A percentile compares a stretch with the other conserved stretches of the same genome.
Evolutionary conservation across 1,140 invertebrate genomes (phyloP).

Genomic region (Musca domestica): DNA sequence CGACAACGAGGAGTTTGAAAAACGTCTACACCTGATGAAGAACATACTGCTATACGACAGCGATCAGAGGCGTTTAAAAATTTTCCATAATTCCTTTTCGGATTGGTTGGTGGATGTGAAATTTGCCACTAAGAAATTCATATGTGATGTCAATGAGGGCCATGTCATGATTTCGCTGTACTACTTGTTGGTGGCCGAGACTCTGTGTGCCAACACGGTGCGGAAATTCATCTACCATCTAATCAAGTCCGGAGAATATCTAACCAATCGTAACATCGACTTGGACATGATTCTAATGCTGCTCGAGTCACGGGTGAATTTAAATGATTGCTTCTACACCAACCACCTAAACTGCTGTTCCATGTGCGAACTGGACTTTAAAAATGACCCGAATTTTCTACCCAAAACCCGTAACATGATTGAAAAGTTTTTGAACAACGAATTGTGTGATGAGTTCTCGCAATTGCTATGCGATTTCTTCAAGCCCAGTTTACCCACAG

Average conservation of each 20-base stretch:
- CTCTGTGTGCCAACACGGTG: constrained; percentile 49
- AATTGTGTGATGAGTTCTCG: constrained; percentile 46
- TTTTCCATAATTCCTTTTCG: constrained; percentile 90
- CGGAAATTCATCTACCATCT: constrained; percentile 48
- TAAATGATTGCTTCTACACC: constrained; percentile 52
- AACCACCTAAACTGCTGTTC: constrained; percentile 51
- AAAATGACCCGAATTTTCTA: constrained; percentile 46
- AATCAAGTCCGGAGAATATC: constrained; percentile 46
- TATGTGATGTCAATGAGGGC: constrained; percentile 82
- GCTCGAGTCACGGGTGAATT: constrained; percentile 48
- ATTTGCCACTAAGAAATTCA: constrained; percentile 91
- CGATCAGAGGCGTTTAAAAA: constrained; percentile 64
- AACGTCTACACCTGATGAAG: constrained; percentile 74
- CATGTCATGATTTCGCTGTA: constrained; percentile 87
- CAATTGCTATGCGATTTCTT: constrained; percentile 54
- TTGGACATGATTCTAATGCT: constrained; percentile 51
- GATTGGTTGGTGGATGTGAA: constrained; percentile 95
- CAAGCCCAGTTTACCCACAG: constrained; percentile 59
- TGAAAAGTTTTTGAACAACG: constrained; percentile 45
- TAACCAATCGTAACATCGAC: constrained; percentile 45
- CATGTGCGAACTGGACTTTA: constrained; percentile 49
- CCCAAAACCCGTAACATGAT: constrained; percentile 47
- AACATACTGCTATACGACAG: constrained; percentile 60
- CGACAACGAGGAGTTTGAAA: constrained; percentile 80
- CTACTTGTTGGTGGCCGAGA: constrained; percentile 63